Base-by-base conservation (phyloP, 2,888 invertebrate species). In the Plebejus argus region DNA sequence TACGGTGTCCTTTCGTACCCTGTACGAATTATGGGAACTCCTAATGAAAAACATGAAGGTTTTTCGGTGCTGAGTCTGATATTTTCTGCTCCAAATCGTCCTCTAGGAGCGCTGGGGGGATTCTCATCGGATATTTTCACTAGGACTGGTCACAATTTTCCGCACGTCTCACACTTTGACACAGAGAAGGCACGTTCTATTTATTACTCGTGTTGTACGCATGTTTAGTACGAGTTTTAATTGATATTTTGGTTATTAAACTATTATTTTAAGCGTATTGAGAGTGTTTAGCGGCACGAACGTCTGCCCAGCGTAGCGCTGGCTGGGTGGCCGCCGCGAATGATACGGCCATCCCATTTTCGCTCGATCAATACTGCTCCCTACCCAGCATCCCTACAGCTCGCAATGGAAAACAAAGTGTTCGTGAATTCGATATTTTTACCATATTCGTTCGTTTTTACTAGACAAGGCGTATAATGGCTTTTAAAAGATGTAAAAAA, bases 301-400 rank as follows among this genome's bases (percentile, higher is more conserved):
- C 89, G 87, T 88, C 88, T 88, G 87, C 85, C 88, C 88, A 88
- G 90, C 92, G 90, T 90, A 81, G 87, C 91, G 91, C 93, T 90
- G 90, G 87, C 91, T 87, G 89, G 89, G 89, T 90, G 90, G 86
- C 89, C 90, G 90, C 90, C 91, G 92, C 93, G 92, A 93, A 89
- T 92, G 91, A 88, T 89, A 90, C 90, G 89, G 89, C 93, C 91
- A 92, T 92, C 92, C 94, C 91, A 90, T 90, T 93, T 91, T 90
- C 90, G 87, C 91, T 85, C 92, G 94, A 94, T 94, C 94, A 94
- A 94, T 94, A 94, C 93, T 92, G 94, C 94, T 94, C 93, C 93
- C 92, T 91, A 88, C 91, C 92, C 94, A 94, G 94, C 94, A 92
- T 94, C 94, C 92, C 92, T 91, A 89, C 88, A 53, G 72, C 45